These are phyloP conservation scores for Rhingia campestris DNA, from an alignment of 2,888 invertebrate species.

Conservation along the genomic window DNA sequence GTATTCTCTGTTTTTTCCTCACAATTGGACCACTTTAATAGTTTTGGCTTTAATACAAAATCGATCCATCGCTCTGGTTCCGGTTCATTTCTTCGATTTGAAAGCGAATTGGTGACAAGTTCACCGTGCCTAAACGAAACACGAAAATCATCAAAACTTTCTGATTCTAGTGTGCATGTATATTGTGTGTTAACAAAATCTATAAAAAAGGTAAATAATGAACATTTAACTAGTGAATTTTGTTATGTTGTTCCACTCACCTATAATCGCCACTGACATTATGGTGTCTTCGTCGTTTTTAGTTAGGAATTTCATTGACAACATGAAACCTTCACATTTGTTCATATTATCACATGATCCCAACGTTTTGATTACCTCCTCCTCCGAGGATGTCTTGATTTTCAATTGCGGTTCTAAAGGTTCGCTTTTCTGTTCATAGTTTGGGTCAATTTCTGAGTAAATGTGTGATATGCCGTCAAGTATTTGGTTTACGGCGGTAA, in stretches of 20 bases:
- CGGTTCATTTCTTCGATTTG: slow-evolving; percentile 43
- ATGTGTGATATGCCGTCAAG: slow-evolving; percentile 73
- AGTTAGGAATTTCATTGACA: slow-evolving; percentile 77
- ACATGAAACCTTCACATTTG: slow-evolving; percentile 75
- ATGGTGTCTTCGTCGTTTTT: slow-evolving; percentile 76
- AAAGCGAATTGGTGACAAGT: slow-evolving; percentile 59
- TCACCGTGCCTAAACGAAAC: slow-evolving; percentile 71
- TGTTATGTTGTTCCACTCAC: slow-evolving; percentile 68
- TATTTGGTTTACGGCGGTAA: slow-evolving; percentile 73
- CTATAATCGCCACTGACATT: slow-evolving; percentile 77
- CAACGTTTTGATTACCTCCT: slow-evolving; percentile 7
- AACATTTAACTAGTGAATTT: not conserved
- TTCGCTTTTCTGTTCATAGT: not conserved
- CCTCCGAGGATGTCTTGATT: slow-evolving; percentile 10
- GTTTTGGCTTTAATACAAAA: slow-evolving; percentile 84
- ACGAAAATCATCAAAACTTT: slow-evolving; percentile 76
- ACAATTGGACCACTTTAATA: slow-evolving; percentile 78
- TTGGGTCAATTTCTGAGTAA: not conserved
- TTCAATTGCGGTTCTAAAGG: not conserved
- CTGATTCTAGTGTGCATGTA: slow-evolving; percentile 76
- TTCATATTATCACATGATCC: not conserved
- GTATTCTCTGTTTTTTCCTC: slow-evolving; percentile 79
- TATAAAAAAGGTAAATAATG: slow-evolving; percentile 38
- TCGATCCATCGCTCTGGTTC: slow-evolving; percentile 77
- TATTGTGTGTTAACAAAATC: slow-evolving; percentile 77